A percentile compares a stretch with the other conserved stretches of the same genome.
phyloP scores from a whole-genome alignment of 2,888 invertebrate genomes.

The Polymixis flavicincta region DNA sequence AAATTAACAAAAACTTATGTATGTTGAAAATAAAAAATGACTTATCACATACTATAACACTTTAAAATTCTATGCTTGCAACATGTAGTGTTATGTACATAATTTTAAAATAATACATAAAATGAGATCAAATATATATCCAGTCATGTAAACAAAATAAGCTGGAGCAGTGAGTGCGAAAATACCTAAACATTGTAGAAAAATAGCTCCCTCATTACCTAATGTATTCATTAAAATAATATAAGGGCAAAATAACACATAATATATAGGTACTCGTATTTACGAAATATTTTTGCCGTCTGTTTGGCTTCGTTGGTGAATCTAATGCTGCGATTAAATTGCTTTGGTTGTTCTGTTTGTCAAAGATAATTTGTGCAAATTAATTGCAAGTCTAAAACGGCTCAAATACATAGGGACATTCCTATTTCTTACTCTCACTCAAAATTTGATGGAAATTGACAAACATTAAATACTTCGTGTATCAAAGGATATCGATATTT shows the following conservation, averaged over 20 bases:
- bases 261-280: slow-evolving; percentile 56
- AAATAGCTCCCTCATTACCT: slow-evolving; percentile 69
- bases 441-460: slow-evolving; percentile 74
- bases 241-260: slow-evolving; percentile 63
- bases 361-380: slow-evolving; percentile 64
- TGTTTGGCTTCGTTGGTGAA: slow-evolving; percentile 60
- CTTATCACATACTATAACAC: slow-evolving; percentile 69
- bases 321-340: slow-evolving; percentile 67
- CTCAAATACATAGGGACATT: slow-evolving; percentile 66
- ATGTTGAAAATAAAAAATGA: slow-evolving; percentile 68
- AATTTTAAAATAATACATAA: slow-evolving; percentile 83
- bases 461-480: slow-evolving; percentile 70
- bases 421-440: slow-evolving; percentile 68
- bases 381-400: slow-evolving; percentile 61
- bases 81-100: slow-evolving; percentile 80
- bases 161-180: slow-evolving; percentile 76
- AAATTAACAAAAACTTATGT: slow-evolving; percentile 62
- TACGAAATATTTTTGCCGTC: slow-evolving; percentile 59
- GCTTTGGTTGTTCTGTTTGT: slow-evolving; percentile 76
- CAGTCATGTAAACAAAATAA: slow-evolving; percentile 79
- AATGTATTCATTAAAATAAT: slow-evolving; percentile 66
- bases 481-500: slow-evolving; percentile 64
- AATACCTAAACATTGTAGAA: slow-evolving; percentile 72
- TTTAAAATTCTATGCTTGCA: slow-evolving; percentile 74
- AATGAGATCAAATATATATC: slow-evolving; percentile 88